Conservation (phyloP, 2,888 invertebrate species). For the Scrobipalpa costella region DNA sequence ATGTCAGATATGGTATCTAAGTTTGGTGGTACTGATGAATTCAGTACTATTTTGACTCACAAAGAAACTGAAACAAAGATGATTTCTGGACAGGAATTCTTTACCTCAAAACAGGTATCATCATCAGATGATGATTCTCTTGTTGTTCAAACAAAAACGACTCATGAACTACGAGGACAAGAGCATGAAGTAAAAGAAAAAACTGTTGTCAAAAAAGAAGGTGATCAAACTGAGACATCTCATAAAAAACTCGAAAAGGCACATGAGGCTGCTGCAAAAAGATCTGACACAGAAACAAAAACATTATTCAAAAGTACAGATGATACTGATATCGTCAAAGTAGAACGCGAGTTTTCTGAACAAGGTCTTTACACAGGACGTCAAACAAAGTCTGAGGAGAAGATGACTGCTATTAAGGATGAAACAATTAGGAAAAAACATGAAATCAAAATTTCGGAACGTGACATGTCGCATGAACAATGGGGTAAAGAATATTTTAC, state of each 20-base stretch:
- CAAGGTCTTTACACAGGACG: conserved; percentile 73
- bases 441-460: conserved; percentile 77
- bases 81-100: conserved; percentile 76
- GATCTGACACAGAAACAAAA: conserved; percentile 73
- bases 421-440: conserved; percentile 73
- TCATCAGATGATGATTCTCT: conserved; percentile 76
- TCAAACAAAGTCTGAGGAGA: conserved; percentile 74
- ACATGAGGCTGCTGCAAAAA: conserved; percentile 74
- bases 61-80: conserved; percentile 76
- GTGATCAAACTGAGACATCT: conserved; percentile 75
- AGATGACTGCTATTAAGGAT: conserved; percentile 75
- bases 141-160: conserved; percentile 73
- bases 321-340: conserved; percentile 66
- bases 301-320: conserved; percentile 70
- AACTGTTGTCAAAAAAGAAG: conserved; percentile 67
- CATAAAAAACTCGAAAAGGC: conserved; percentile 78
- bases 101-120: conserved; percentile 74
- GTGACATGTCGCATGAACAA: conserved; percentile 76
- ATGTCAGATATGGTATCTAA: conserved; percentile 73
- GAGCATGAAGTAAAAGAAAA: conserved; percentile 77
- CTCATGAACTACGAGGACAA: conserved; percentile 71
- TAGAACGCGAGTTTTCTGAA: conserved; percentile 70
- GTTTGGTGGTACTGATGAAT: conserved; percentile 64
- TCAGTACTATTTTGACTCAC: conserved; percentile 72
- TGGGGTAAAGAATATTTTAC: conserved; percentile 80